phyloP scores from a whole-genome alignment of 2,797 vertebrate species.

The Xyrichtys novacula region DNA sequence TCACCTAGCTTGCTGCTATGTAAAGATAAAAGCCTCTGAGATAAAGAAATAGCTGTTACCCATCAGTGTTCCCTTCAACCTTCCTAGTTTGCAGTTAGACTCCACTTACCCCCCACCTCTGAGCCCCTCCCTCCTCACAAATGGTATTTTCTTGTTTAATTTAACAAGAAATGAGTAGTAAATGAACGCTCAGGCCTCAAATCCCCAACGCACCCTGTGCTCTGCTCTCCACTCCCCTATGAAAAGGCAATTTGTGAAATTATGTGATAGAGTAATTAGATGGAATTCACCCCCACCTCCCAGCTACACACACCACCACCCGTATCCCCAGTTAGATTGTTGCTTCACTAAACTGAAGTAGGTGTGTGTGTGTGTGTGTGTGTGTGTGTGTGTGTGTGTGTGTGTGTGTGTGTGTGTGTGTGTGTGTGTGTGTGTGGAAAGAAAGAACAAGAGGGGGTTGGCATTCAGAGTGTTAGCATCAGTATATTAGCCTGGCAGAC shows the following conservation, averaged over 20 bases:
- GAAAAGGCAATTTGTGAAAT: slow-evolving; percentile 99
- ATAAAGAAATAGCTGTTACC: slow-evolving; percentile 16
- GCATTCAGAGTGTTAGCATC: slow-evolving; percentile 64
- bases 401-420: slow-evolving; percentile 18
- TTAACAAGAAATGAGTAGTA: slow-evolving; percentile 98
- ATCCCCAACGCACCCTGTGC: slow-evolving; percentile 91
- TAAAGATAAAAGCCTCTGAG: slow-evolving; percentile 24
- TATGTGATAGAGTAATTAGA: slow-evolving; percentile 99
- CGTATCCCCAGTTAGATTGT: slow-evolving; percentile 86
- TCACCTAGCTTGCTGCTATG: slow-evolving; percentile 6
- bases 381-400: slow-evolving; percentile 19
- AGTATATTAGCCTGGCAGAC: slow-evolving; percentile 89
- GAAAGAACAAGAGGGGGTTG: slow-evolving; percentile 36
- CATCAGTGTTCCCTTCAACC: slow-evolving; percentile 45
- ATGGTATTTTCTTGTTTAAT: slow-evolving; percentile 97
- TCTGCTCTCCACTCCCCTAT: slow-evolving; percentile 95
- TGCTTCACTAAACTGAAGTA: slow-evolving; percentile 85
- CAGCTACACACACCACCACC: slow-evolving; percentile 50
- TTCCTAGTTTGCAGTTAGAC: slow-evolving; percentile 60
- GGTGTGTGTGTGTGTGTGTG: slow-evolving; percentile 30
- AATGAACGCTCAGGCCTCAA: slow-evolving; percentile 94
- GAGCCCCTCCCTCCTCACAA: slow-evolving; percentile 77
- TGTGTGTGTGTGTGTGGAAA: slow-evolving; percentile 33
- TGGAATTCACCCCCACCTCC: slow-evolving; percentile 87
- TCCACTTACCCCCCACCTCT: slow-evolving; percentile 22